Conservation (phyloP, 2,888 invertebrate genomes). For the Morpho deidamia region DNA sequence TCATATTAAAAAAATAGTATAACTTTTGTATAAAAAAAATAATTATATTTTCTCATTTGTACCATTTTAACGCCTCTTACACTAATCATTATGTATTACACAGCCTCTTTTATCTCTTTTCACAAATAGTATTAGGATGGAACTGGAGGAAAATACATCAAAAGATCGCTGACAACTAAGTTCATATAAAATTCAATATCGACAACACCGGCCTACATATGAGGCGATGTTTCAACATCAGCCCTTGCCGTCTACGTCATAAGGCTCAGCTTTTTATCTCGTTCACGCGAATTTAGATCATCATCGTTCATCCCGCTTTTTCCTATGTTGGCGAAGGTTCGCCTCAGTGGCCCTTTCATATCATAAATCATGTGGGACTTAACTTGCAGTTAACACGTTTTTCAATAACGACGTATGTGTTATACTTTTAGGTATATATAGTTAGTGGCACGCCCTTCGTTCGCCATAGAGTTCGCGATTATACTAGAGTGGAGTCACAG, state of each 20-base stretch:
- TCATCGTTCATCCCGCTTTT: constrained; percentile 12
- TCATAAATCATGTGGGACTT: constrained; percentile 37
- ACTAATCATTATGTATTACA: constrained; percentile 3
- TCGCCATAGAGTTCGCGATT: no score
- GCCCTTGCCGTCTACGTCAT: constrained; percentile 3
- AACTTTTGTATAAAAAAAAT: no score
- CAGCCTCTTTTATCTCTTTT: constrained; percentile 7
- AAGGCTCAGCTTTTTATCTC: constrained; percentile 11
- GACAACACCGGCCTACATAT: constrained; percentile 18
- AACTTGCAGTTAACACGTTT: constrained; percentile 38
- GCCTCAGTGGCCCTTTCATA: constrained; percentile 15
- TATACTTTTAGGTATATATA: constrained; percentile 7
- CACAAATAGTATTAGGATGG: constrained; percentile 15
- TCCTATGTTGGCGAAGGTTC: constrained; percentile 8
- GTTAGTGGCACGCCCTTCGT: background rate
- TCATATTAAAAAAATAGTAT: no score
- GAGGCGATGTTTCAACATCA: constrained; percentile 2
- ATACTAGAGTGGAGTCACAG: no score
- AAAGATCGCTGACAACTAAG: constrained; percentile 22
- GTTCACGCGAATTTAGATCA: background rate
- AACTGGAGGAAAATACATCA: constrained; percentile 20
- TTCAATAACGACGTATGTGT: constrained; percentile 29
- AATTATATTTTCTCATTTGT: background rate
- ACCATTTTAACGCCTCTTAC: background rate
- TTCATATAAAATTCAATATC: constrained; percentile 25